A percentile compares a stretch with the other conserved stretches of the same genome.
These are phyloP conservation scores for Echeneis naucrates DNA, from an alignment of 2,797 vertebrate species.

Conservation along the genomic window DNA sequence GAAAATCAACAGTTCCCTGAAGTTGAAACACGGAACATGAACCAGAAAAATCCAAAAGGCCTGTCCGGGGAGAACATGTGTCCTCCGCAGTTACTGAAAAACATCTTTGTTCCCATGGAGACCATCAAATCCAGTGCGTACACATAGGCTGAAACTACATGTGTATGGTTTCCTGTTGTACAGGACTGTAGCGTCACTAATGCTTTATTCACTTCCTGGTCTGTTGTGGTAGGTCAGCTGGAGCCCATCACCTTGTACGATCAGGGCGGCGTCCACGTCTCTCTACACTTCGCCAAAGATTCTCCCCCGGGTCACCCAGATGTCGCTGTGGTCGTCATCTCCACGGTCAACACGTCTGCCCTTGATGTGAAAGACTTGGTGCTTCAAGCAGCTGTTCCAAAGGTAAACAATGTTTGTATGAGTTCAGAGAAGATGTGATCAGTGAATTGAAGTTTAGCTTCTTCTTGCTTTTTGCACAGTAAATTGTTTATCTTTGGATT, in stretches of 20 bases:
- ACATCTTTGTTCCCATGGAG: slow-evolving; percentile 85
- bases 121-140: slow-evolving; percentile 87
- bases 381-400: slow-evolving; percentile 91
- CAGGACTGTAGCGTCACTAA: background rate
- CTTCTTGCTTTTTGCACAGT: background rate
- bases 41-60: slow-evolving; percentile 42
- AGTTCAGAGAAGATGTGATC: background rate
- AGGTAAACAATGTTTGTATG: slow-evolving; percentile 79
- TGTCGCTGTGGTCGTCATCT: slow-evolving; percentile 87
- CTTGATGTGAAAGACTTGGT: slow-evolving; percentile 82
- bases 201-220: background rate
- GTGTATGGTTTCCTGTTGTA: background rate
- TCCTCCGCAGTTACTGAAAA: slow-evolving; percentile 72
- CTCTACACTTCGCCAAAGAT: slow-evolving; percentile 88
- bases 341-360: slow-evolving; percentile 89
- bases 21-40: slow-evolving; percentile 26
- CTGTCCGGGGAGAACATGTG: slow-evolving; percentile 9
- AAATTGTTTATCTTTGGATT: background rate
- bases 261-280: slow-evolving; percentile 84
- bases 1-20: slow-evolving; percentile 46
- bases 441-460: background rate
- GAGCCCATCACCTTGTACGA: slow-evolving; percentile 86
- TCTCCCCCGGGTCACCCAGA: slow-evolving; percentile 74
- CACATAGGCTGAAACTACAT: background rate
- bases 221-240: slow-evolving; percentile 77